Evolutionary conservation across 2,113 vertebrate genomes (phyloP), one percentile per base, ranked within the genome.

Genomic region (Varanus salvator): DNA sequence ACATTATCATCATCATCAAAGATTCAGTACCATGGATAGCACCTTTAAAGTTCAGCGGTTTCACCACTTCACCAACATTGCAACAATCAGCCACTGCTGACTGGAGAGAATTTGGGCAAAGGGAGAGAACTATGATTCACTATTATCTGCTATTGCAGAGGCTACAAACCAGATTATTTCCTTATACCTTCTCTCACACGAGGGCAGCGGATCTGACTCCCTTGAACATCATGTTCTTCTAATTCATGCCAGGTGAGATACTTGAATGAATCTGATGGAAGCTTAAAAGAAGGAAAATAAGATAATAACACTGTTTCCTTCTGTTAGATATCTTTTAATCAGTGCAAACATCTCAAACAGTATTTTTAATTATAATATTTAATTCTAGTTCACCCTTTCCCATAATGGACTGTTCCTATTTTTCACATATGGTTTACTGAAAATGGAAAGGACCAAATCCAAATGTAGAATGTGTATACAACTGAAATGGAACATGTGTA

Each of bases 111-210:
- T 64, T 64, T 64, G 60, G 60, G 60, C 15, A 15, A 64, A 3
- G 60, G 60, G 60, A 64, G 60, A 64, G 17, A 64, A 19, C 60
- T 64, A 4, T 9, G 78, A 44, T 21, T 25, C 72, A 27, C 17
- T 68, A 12, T 69, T 34, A 48, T 66, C 60, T 21, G 29, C 52
- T 87, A 50, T 15, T 27, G 52, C 27, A 21, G 54, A 57, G 71
- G 29, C n/a, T 29, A 84, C 82, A 60, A 64, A 90, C 31, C 52
- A 72, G 6, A 64, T 68, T 25, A 68, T 86, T 34, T 54, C 87
- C 72, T 44, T 94, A 96, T 94, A 99, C 98, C 98, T 98, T 99
- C 97, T 97, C 98, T 97, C 92, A 99, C 98, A 95, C 98, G 97
- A 91, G 98, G 99, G 84, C 98, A 98, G 90, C 19, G 96, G 92